Evolutionary conservation across 2,113 vertebrate genomes (phyloP), one percentile per base, ranked within the genome.

Genomic region (Dipodomys spectabilis): DNA sequence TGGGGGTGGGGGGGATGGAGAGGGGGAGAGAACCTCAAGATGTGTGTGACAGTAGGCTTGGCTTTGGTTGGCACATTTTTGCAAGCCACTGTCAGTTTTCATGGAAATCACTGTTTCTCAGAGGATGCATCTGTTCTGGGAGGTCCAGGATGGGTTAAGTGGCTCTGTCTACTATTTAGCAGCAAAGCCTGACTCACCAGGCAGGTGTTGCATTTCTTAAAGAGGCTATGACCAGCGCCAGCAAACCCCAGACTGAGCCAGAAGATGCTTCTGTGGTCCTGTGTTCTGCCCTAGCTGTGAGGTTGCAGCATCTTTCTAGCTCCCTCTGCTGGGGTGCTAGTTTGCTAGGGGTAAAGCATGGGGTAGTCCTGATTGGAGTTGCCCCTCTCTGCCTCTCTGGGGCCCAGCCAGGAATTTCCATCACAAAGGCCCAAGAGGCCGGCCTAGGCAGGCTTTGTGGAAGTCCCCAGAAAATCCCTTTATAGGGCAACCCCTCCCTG

Each of bases 351-450:
- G 23, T 90, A 27, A 60, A 85, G 80, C 57, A 53, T 45, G 53
- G 20, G 35, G 62, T 45, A 95, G 67, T 49, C 97, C 91, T 23
- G 28, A 83, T 67, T 11, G 19, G 22, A 96, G 12, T 82, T 89
- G 72, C 74, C 27, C 27, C 75, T 83, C 80, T 87, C 82, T 89
- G 69, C 74, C 27, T 25, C 75, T 83, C 80, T 88, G 67, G 85
- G 62, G 74, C 90, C 67, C 32, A 13, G 25, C 92, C 91, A 95
- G 28, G 75, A 92, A 84, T 80, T 94, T 94, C 22, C 94, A 94
- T 96, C 94, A 92, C 39, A 75, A 88, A 94, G 39, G 2, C 49
- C 25, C 18, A 57, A 85, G 90, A 49, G 69, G 85, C 78, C 78
- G 11, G 22, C 44, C 11, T 1, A 64, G 53, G 23, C 3, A 53